A percentile compares a stretch with the other conserved stretches of the same genome.
Evolutionary conservation across 2,797 vertebrate species (phyloP).

Genomic region (Eleutherodactylus coqui): DNA sequence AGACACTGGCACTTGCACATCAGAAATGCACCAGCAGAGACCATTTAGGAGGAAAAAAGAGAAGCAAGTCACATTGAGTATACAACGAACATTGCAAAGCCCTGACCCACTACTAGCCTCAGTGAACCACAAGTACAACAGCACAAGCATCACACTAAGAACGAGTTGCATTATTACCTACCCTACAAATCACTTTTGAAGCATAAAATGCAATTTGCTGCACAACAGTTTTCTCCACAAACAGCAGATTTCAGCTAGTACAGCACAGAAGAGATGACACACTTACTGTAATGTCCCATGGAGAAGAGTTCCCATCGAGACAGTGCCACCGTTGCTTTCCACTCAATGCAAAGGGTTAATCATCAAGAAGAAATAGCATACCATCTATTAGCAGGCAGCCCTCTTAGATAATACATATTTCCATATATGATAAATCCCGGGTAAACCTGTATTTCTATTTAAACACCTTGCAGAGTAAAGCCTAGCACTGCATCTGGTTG

Average conservation of each 20-base stretch:
- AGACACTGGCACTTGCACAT: conserved; percentile 82
- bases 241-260: conserved; percentile 81
- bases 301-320: conserved; percentile 90
- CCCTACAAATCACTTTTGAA: conserved; percentile 67
- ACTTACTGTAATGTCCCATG: conserved; percentile 99
- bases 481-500: conserved; percentile 98
- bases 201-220: conserved; percentile 72
- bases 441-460: conserved; percentile 86
- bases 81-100: conserved; percentile 78
- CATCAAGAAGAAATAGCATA: conserved; percentile 82
- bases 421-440: conserved; percentile 85
- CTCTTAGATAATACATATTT: conserved; percentile 83
- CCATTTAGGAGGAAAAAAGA: conserved; percentile 82
- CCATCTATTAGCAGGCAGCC: conserved; percentile 83
- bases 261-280: conserved; percentile 93
- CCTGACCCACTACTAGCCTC: conserved; percentile 78
- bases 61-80: conserved; percentile 80
- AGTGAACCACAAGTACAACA: conserved; percentile 69
- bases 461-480: conserved; percentile 94
- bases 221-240: conserved; percentile 73
- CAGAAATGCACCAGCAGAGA: conserved; percentile 80
- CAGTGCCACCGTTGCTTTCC: conserved; percentile 81
- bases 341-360: conserved; percentile 83
- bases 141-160: conserved; percentile 73
- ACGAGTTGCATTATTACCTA: conserved; percentile 72